Evolutionary conservation across 2,113 vertebrate genomes (phyloP).

Genomic region (Cariama cristata): DNA sequence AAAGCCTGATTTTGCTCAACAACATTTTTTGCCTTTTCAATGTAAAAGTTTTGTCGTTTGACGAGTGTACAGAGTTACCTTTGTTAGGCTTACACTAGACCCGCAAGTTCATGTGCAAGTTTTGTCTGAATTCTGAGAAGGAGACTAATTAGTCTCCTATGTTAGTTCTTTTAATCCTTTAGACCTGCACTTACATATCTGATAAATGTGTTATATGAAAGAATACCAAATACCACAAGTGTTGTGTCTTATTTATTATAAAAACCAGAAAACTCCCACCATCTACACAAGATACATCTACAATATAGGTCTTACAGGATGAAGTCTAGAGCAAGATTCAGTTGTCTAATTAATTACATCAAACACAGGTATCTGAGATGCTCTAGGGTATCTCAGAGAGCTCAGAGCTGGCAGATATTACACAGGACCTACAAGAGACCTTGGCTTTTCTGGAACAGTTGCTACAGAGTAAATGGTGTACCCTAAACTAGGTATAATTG

Average conservation of each 20-base stretch:
- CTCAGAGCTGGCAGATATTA: background rate
- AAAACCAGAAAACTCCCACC: background rate
- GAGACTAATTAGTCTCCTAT: background rate
- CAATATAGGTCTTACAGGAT: background rate
- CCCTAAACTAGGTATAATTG: background rate
- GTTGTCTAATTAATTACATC: background rate
- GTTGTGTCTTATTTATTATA: background rate
- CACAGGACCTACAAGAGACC: background rate
- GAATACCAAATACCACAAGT: background rate
- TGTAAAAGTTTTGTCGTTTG: background rate
- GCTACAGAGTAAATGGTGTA: background rate
- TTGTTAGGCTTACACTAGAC: background rate
- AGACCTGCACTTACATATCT: background rate
- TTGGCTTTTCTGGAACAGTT: background rate
- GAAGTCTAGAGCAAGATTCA: background rate
- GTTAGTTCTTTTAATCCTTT: background rate
- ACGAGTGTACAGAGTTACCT: background rate
- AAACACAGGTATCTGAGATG: background rate
- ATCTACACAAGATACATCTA: background rate
- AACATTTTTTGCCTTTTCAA: background rate
- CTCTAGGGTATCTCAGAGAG: background rate
- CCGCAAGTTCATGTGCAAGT: accelerated
- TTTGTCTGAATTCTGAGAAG: background rate
- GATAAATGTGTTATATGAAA: background rate
- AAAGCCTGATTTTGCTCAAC: background rate